These are phyloP conservation scores for Tragulus kanchil DNA, from an alignment of 2,113 vertebrate genomes.

Conservation along the genomic window DNA sequence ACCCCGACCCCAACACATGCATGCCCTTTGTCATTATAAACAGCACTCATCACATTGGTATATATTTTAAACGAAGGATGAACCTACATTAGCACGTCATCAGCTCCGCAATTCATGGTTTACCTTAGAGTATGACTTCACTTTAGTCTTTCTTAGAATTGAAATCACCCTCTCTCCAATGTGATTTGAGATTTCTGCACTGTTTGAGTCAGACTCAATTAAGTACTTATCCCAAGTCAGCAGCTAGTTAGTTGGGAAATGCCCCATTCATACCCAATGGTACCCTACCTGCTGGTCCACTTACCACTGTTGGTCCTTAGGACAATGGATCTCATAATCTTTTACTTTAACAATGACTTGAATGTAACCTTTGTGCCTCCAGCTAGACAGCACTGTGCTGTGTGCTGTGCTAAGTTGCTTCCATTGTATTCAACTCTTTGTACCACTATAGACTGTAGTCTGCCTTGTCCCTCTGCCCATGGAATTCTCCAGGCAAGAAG, in stretches of 20 bases:
- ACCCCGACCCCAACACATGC: too few species aligned
- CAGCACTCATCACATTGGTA: neutral
- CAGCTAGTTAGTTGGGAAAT: neutral
- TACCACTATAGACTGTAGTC: too few species aligned
- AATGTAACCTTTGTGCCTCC: too few species aligned
- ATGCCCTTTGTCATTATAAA: neutral
- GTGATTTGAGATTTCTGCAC: neutral
- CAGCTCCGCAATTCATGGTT: neutral
- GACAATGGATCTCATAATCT: neutral
- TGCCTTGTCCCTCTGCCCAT: too few species aligned
- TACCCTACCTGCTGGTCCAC: too few species aligned
- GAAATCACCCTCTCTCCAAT: neutral
- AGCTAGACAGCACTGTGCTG: neutral
- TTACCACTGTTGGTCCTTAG: neutral
- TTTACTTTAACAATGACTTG: neutral
- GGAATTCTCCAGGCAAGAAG: too few species aligned
- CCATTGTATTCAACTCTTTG: too few species aligned
- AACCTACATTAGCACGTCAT: neutral
- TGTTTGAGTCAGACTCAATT: neutral
- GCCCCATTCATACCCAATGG: neutral
- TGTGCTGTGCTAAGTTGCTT: too few species aligned
- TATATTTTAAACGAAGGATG: neutral
- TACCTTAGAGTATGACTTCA: neutral
- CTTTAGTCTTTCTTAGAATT: neutral
- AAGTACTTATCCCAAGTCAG: neutral